Percentiles rank a stretch among this genome's conserved stretches.
These are phyloP conservation scores for Apomyelois bistriatella DNA, from an alignment of 2,888 invertebrate species.

Conservation along the genomic window DNA sequence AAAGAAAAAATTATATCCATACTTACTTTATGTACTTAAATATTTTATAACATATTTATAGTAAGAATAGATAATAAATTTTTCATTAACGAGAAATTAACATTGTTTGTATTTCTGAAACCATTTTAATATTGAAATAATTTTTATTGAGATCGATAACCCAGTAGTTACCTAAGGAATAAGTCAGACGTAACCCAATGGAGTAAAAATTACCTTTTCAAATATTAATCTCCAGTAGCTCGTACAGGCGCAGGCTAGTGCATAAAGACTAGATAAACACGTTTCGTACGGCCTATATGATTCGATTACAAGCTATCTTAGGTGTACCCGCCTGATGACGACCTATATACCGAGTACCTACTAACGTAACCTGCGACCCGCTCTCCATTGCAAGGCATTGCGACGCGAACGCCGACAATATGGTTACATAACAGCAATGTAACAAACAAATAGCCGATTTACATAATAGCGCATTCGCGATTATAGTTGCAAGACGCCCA, in stretches of 20 bases:
- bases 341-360: constrained; percentile 35
- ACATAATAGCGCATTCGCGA: constrained; percentile 66
- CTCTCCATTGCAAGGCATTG: constrained; percentile 58
- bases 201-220: background rate
- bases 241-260: background rate
- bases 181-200: background rate
- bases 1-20: too few relatives aligned
- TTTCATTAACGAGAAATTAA: too few relatives aligned
- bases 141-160: too few relatives aligned
- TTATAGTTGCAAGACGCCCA: constrained; percentile 52
- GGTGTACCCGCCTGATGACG: constrained; percentile 15
- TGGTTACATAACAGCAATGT: constrained; percentile 63
- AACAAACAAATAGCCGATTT: constrained; percentile 70
- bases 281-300: background rate
- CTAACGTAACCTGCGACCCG: constrained; percentile 70
- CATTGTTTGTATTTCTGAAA: too few relatives aligned
- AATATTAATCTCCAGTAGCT: background rate
- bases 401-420: constrained; percentile 55
- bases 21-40: too few relatives aligned
- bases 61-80: too few relatives aligned
- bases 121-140: too few relatives aligned
- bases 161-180: too few relatives aligned
- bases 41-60: too few relatives aligned
- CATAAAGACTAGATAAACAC: background rate
- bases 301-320: background rate